These are phyloP conservation scores for Oreochromis grahami DNA, from an alignment of 2,797 vertebrate genomes.

Conservation along the genomic window DNA sequence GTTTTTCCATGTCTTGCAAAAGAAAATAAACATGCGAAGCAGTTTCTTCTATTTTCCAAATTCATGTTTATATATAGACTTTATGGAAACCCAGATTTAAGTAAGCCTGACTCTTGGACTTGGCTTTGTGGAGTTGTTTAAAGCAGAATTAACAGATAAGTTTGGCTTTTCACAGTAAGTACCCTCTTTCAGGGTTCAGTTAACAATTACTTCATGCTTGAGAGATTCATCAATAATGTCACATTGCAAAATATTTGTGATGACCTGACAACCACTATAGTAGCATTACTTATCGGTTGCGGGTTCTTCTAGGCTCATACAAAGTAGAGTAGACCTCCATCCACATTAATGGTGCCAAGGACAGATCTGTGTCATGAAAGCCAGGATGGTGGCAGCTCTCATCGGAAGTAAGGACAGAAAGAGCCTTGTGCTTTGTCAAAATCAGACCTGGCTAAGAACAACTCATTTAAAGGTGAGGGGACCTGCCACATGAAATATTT, in stretches of 20 bases:
- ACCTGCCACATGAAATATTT: slow-evolving; percentile 78
- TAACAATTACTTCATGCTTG: not conserved
- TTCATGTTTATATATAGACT: not conserved
- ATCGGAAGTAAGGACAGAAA: slow-evolving; percentile 46
- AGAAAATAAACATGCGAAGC: not conserved
- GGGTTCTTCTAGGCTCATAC: slow-evolving; percentile 6
- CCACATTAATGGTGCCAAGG: slow-evolving; percentile 56
- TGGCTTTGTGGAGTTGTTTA: not conserved
- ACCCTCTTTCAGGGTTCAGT: not conserved
- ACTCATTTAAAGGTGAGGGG: slow-evolving; percentile 80
- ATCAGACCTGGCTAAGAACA: slow-evolving; percentile 76
- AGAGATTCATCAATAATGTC: slow-evolving; percentile 33
- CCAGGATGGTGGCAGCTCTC: slow-evolving; percentile 53
- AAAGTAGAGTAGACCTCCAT: not conserved
- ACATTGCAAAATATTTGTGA: slow-evolving; percentile 18
- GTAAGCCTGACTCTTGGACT: not conserved
- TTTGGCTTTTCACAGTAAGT: not conserved
- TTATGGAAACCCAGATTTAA: not conserved
- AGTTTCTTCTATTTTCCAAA: not conserved
- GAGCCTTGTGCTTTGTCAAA: slow-evolving; percentile 72
- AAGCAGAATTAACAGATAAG: not conserved
- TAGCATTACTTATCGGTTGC: slow-evolving; percentile 30
- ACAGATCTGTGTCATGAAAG: slow-evolving; percentile 72
- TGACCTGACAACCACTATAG: not conserved
- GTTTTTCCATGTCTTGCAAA: not conserved